Evolutionary conservation across 2,888 invertebrate genomes (phyloP).

Genomic region (Trichopria drosophilae): DNA sequence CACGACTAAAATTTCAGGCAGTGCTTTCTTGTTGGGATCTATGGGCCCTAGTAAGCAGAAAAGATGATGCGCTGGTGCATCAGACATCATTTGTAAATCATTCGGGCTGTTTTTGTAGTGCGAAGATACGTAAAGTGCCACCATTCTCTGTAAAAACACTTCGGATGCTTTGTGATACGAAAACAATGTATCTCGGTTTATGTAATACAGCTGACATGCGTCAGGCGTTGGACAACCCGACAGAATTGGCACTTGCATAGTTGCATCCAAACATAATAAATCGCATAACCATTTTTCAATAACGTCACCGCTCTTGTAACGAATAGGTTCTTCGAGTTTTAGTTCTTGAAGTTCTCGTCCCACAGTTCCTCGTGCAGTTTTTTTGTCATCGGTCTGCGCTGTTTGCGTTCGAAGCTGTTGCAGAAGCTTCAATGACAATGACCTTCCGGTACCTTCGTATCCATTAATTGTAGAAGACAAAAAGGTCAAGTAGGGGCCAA

Average conservation of each 20-base stretch:
- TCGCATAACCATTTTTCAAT: constrained; percentile 91
- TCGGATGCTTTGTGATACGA: constrained; percentile 94
- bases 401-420: constrained; percentile 78
- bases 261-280: constrained; percentile 88
- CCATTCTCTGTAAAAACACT: constrained; percentile 86
- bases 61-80: constrained; percentile 97
- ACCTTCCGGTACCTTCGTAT: constrained; percentile 97
- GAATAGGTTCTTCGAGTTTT: constrained; percentile 88
- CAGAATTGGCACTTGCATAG: constrained; percentile 66
- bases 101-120: constrained; percentile 99
- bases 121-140: constrained; percentile 93
- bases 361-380: constrained; percentile 57
- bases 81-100: constrained; percentile 96
- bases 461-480: constrained; percentile 97
- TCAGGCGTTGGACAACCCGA: constrained; percentile 89
- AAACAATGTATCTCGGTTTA: constrained; percentile 91
- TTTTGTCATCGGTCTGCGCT: constrained; percentile 54
- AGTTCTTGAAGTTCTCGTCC: constrained; percentile 63
- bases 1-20: constrained; percentile 94
- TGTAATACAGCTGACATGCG: constrained; percentile 84
- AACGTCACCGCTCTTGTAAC: constrained; percentile 80
- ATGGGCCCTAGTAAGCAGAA: constrained; percentile 93
- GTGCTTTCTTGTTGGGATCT: constrained; percentile 67
- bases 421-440: constrained; percentile 90
- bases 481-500: constrained; percentile 90